Evolutionary conservation across 2,113 vertebrate genomes (phyloP).

Genomic region (Dipodomys merriami): DNA sequence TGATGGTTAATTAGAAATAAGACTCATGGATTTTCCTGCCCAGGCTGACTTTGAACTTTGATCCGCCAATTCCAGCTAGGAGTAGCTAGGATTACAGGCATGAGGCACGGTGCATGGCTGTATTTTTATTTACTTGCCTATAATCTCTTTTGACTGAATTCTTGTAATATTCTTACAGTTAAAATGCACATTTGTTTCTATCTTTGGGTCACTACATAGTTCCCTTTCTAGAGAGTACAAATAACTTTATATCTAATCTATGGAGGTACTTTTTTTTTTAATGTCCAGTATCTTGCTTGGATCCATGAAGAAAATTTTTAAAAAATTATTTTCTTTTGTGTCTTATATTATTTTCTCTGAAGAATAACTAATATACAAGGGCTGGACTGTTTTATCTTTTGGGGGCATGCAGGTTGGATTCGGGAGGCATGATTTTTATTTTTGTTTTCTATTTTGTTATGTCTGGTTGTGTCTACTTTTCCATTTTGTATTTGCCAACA

Average conservation of each 20-base stretch:
- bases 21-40: too few species aligned
- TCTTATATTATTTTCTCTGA: neutral
- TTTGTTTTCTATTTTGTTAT: neutral
- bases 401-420: neutral
- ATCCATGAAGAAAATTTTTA: conserved; percentile 19
- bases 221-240: conserved; percentile 2
- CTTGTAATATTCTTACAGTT: neutral
- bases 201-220: conserved; percentile 1
- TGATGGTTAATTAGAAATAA: too few species aligned
- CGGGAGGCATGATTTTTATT: neutral
- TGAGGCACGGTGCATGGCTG: too few species aligned
- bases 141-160: neutral
- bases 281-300: neutral
- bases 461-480: neutral
- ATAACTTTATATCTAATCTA: neutral
- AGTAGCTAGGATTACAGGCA: too few species aligned
- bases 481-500: neutral
- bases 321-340: neutral
- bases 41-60: too few species aligned
- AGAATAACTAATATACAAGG: neutral
- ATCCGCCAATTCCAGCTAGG: too few species aligned
- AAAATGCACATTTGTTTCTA: neutral
- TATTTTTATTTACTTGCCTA: conserved; percentile 24
- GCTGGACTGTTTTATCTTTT: neutral
- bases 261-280: neutral